phyloP scores from a whole-genome alignment of 2,888 invertebrate genomes.

The Trichogramma evanescens region DNA sequence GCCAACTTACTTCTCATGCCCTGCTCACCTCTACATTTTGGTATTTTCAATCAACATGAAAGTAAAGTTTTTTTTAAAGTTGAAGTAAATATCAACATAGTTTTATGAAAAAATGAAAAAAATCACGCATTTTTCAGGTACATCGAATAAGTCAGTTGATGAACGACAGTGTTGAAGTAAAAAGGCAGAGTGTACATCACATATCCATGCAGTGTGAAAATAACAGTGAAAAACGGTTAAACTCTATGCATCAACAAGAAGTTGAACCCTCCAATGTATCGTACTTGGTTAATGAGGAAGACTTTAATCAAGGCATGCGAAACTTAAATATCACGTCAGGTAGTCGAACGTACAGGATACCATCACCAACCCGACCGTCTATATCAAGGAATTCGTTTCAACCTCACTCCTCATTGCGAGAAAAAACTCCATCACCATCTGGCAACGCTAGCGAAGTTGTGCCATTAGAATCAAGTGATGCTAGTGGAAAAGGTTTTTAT shows the following conservation, averaged over 20 bases:
- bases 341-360: conserved; percentile 80
- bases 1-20: no score
- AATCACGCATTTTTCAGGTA: conserved; percentile 31
- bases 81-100: no score
- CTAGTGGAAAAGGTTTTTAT: conserved; percentile 77
- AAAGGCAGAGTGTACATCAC: conserved; percentile 42
- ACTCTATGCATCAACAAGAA: conserved; percentile 21
- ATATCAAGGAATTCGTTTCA: conserved; percentile 67
- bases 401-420: conserved; percentile 42
- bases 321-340: conserved; percentile 81
- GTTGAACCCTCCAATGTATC: conserved; percentile 76
- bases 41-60: no score
- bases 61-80: no score
- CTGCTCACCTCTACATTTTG: no score
- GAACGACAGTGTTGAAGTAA: conserved; percentile 43
- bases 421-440: conserved; percentile 47
- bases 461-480: conserved; percentile 48
- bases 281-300: conserved; percentile 58
- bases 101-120: conserved; percentile 31
- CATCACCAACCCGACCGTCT: conserved; percentile 76
- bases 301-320: conserved; percentile 59
- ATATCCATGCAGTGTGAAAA: conserved; percentile 41
- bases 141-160: conserved; percentile 47
- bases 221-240: conserved; percentile 40
- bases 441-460: conserved; percentile 42